phyloP scores from a whole-genome alignment of 2,888 invertebrate genomes.

The Drosophila fungiperda region DNA sequence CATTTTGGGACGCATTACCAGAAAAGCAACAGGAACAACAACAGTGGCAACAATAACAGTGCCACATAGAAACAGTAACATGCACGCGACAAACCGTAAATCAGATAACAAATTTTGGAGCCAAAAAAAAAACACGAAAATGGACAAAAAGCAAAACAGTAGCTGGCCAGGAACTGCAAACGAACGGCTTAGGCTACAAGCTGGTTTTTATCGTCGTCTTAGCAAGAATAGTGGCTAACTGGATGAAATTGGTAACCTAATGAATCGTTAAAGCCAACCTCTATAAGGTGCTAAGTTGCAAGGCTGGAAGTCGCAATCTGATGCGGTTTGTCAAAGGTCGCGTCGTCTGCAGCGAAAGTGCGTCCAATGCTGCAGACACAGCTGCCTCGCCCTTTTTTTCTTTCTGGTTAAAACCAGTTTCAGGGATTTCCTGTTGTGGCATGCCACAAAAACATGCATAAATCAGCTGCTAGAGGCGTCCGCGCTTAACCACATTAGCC shows the following conservation, averaged over 20 bases:
- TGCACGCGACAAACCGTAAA: constrained; percentile 65
- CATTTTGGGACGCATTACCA: constrained; percentile 39
- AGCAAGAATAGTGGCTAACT: constrained; percentile 31
- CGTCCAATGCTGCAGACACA: constrained; percentile 40
- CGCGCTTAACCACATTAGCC: constrained; percentile 55
- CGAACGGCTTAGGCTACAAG: constrained; percentile 52
- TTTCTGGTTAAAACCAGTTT: constrained; percentile 66
- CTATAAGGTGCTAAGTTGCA: constrained; percentile 9
- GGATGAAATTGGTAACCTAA: constrained; percentile 29
- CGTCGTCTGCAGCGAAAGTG: constrained; percentile 67
- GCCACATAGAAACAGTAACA: constrained; percentile 30
- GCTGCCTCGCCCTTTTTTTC: constrained; percentile 25
- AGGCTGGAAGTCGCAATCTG: constrained; percentile 46
- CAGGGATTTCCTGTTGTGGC: constrained; percentile 64
- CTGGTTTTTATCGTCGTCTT: constrained; percentile 23
- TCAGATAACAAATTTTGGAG: constrained; percentile 51
- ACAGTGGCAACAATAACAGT: constrained; percentile 6
- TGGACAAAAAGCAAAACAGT: constrained; percentile 11
- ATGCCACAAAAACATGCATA: constrained; percentile 65
- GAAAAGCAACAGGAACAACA: constrained; percentile 20
- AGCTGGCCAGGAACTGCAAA: constrained; percentile 31
- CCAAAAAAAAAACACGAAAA: constrained; percentile 12
- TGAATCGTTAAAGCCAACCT: constrained; percentile 14
- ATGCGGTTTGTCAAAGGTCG: constrained; percentile 74
- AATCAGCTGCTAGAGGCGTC: constrained; percentile 53